Percentiles rank a stretch among this genome's conserved stretches.
Evolutionary conservation across 2,113 vertebrate genomes (phyloP).

Genomic region (Anolis carolinensis): DNA sequence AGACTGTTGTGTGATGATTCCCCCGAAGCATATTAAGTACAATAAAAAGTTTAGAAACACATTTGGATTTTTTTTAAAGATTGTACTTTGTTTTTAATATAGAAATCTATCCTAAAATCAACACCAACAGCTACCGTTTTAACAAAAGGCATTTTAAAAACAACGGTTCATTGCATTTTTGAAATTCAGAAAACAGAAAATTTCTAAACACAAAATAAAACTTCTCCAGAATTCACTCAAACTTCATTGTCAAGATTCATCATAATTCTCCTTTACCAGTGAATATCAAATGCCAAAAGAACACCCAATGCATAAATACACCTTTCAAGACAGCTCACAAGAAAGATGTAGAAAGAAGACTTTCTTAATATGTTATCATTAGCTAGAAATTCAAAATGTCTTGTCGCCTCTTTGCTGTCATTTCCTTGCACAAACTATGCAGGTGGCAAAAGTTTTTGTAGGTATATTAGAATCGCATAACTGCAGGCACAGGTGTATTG

Average conservation of each 20-base stretch:
- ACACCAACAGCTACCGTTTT: not conserved
- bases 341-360: not conserved
- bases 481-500: not conserved
- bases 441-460: not conserved
- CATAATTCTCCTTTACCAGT: too few relatives aligned
- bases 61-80: not conserved
- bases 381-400: not conserved
- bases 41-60: slow-evolving; percentile 26
- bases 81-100: not conserved
- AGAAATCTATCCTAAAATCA: not conserved
- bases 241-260: not conserved
- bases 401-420: not conserved
- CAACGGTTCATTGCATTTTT: not conserved
- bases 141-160: not conserved
- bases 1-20: slow-evolving; percentile 24
- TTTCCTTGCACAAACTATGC: not conserved
- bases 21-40: not conserved
- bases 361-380: not conserved
- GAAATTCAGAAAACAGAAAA: not conserved
- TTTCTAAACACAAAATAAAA: not conserved
- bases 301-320: not conserved
- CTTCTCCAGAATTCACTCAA: not conserved
- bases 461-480: not conserved
- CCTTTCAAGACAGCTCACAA: not conserved
- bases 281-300: accelerated